These are phyloP conservation scores for Gymnothorax javanicus DNA, from an alignment of 2,797 vertebrate genomes.

Conservation along the genomic window DNA sequence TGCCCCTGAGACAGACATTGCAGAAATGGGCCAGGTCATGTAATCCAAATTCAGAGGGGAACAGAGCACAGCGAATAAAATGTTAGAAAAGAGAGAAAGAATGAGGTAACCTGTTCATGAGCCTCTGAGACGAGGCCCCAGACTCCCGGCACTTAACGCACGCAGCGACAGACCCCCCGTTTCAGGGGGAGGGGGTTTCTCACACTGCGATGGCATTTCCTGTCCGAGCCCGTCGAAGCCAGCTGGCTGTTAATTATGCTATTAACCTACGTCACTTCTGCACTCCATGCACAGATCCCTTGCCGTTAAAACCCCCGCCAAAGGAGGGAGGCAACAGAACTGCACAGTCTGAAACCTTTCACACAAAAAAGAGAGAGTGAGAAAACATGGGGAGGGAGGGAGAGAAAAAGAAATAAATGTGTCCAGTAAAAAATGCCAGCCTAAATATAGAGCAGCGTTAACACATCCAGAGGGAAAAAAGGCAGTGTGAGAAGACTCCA, in stretches of 20 bases:
- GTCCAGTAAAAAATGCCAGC: constrained; percentile 10
- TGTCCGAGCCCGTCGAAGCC: constrained; percentile 16
- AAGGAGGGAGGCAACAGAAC: neutral
- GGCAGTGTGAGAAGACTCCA: neutral
- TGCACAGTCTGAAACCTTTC: neutral
- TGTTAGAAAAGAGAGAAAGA: neutral
- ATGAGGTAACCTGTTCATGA: neutral
- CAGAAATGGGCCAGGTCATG: neutral
- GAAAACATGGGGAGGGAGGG: neutral
- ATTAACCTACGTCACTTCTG: neutral
- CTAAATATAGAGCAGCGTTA: constrained; percentile 1
- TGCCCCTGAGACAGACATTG: neutral
- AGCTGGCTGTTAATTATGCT: constrained; percentile 24
- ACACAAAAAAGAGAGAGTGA: neutral
- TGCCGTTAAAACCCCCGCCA: neutral
- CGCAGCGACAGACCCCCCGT: constrained; percentile 3
- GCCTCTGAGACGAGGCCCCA: neutral
- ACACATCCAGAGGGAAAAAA: neutral
- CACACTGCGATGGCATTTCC: constrained; percentile 31
- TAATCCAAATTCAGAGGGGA: neutral
- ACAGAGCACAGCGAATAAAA: too few species aligned
- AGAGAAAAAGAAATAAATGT: constrained; percentile 17
- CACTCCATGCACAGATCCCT: constrained; percentile 1
- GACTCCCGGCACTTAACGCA: neutral
- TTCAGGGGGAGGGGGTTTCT: constrained; percentile 13